Conservation (phyloP, 2,113 vertebrate genomes). For the Sprattus sprattus region DNA sequence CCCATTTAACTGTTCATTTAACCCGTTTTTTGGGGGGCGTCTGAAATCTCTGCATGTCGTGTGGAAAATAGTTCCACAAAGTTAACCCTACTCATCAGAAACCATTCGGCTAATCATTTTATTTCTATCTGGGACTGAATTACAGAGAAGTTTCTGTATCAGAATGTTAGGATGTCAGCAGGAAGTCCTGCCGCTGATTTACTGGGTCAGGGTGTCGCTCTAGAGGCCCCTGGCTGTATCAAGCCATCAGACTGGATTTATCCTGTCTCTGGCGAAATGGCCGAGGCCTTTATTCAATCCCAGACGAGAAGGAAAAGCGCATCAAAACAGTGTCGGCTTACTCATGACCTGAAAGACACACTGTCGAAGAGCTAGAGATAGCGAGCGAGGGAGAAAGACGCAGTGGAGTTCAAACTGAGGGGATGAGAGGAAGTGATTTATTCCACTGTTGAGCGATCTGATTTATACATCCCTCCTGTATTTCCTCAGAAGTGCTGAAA, state of each 20-base stretch:
- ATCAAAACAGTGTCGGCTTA: constrained; percentile 19
- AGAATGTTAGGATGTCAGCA: not conserved
- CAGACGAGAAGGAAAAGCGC: constrained; percentile 3
- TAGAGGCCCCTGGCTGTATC: not conserved
- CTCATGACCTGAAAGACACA: constrained; percentile 3
- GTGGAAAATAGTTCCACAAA: not conserved
- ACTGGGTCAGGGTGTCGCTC: constrained; percentile 3
- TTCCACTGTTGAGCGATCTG: not conserved
- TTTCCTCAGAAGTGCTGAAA: not conserved
- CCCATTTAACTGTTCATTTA: not conserved
- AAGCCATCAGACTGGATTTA: constrained; percentile 12
- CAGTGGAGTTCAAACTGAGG: not conserved
- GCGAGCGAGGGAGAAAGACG: not conserved
- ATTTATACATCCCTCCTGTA: not conserved
- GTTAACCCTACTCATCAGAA: not conserved
- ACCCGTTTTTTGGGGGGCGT: not conserved
- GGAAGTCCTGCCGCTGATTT: not conserved
- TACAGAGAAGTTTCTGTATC: not conserved
- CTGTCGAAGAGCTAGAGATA: constrained; percentile 12
- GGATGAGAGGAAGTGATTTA: constrained; percentile 8
- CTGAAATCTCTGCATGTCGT: not conserved
- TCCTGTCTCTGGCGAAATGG: not conserved
- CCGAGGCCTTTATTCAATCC: not conserved
- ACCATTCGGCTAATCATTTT: not conserved
- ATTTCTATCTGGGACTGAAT: not conserved